Evolutionary conservation across 1,140 invertebrate genomes (phyloP), one percentile per base, ranked within the genome.

Genomic region (Drosophila repleta): DNA sequence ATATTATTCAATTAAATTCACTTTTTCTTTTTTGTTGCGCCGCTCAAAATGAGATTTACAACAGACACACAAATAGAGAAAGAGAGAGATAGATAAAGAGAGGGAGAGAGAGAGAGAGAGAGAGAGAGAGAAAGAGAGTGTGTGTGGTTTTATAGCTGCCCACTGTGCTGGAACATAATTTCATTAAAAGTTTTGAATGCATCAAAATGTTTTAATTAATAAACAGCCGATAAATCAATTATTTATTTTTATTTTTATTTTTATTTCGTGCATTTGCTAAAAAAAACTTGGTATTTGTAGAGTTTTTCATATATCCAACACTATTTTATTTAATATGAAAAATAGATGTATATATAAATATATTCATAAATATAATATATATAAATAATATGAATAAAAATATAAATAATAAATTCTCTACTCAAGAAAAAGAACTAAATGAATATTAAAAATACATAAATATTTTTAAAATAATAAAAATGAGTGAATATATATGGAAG

Each of bases 1-100:
- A 39, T 58, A 65, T 49, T 61, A 62, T 56, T 48, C 15, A 61
- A 73, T 66, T 66, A 51, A 71, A 52, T 61, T 26, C 21, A 45
- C 3, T 57, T 57, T 24, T 55, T 24, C 24, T n/a, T 51, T n/a
- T 35, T 24, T 21, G 10, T 29, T 17, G 4, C n/a, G 7, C 3
- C 35, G 13, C 7, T 15, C n/a, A 37, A 49, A 11, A 2, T 35
- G 32, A 41, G 29, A 55, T 69, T 62, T n/a, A n/a, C n/a, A n/a
- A n/a, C n/a, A n/a, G n/a, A 46, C 26, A 35, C 29, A 6, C 24
- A 11, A 1, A 35, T 10, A 35, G 11, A 35, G 32, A 35, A 10
- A 4, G 2, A 6, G 7, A 35, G 10, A 35, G 32, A 3, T 10
- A 13, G 0, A 29, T 5, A 1, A 1, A 32, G 29, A 32, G 29